Percentiles rank a stretch among this genome's conserved stretches.
Evolutionary conservation across 2,797 vertebrate species (phyloP).

Genomic region (Pseudopleuronectes americanus): DNA sequence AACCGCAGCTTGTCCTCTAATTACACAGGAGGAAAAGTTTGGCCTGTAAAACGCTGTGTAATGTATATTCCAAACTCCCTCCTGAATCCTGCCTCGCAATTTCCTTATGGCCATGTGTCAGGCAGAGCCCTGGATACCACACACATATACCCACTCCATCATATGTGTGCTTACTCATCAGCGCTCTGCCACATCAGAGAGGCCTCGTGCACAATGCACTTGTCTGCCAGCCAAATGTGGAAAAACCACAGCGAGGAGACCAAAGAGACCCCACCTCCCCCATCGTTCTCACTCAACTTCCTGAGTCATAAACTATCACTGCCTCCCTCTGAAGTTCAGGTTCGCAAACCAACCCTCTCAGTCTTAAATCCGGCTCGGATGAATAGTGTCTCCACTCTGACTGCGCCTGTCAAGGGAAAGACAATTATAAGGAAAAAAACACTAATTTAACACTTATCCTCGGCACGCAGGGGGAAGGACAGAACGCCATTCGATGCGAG

Average conservation of each 20-base stretch:
- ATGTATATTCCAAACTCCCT: constrained; percentile 62
- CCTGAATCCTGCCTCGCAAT: constrained; percentile 43
- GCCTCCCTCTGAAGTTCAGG: constrained; percentile 58
- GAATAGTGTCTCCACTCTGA: constrained; percentile 36
- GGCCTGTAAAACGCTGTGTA: constrained; percentile 64
- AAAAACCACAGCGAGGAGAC: constrained; percentile 70
- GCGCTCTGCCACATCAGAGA: constrained; percentile 73
- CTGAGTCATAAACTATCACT: constrained; percentile 65
- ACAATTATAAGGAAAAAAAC: constrained; percentile 61
- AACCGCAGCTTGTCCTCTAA: constrained; percentile 69
- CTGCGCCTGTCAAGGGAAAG: constrained; percentile 47
- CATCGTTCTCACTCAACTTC: constrained; percentile 34
- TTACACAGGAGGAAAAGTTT: constrained; percentile 60
- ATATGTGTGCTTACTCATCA: constrained; percentile 76
- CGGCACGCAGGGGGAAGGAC: background rate
- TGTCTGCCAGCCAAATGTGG: constrained; percentile 76
- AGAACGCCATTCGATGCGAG: background rate
- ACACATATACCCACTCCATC: constrained; percentile 65
- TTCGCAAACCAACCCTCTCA: constrained; percentile 37
- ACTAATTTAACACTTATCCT: constrained; percentile 66
- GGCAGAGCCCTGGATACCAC: constrained; percentile 69
- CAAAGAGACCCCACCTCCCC: constrained; percentile 43
- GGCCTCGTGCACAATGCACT: constrained; percentile 66
- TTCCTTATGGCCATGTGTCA: constrained; percentile 69
- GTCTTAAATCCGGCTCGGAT: constrained; percentile 11